Base-by-base conservation (phyloP, 2,797 vertebrate genomes). In the Trachops cirrhosus region DNA sequence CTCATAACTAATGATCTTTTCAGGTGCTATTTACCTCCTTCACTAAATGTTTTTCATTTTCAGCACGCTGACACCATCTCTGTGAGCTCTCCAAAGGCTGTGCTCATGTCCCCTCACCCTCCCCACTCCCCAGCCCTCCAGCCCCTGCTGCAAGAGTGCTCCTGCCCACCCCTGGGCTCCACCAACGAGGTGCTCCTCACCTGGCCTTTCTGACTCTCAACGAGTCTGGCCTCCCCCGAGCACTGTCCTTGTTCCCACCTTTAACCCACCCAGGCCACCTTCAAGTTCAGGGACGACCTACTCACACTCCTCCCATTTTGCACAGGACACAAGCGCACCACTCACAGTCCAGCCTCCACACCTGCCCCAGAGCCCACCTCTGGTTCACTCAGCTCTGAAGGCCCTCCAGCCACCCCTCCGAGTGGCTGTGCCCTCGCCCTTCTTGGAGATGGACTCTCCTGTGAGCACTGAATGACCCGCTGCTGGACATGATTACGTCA, bases 331-430 rank as follows among this genome's bases (percentile, higher is more conserved):
- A 15, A 22, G 21, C 3, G 46, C 73, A 24, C 29, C 7, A 11
- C 68, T 64, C 48, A 16, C 85, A 29, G 29, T 37, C 46, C 48
- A 18, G 29, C 15, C 37, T 64, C 62, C 3, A 22, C 48, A 46
- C 18, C 34, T 29, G 5, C 9, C 5, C 34, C 34, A 77, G 59
- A 52, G 39, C 29, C 34, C 37, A 9, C 37, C 16, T 34, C 34
- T 2, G 9, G 34, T 10, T 4, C 22, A 12, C 54, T 67, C 37
- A 14, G 11, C 37, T 32, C 68, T 32, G 16, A 54, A 54, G 44
- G 14, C n/a, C 24, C 22, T 18, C 39, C 1, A 5, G 73, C 37
- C 1, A 4, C 14, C 14, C 22, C 5, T 14, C 24, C 34, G 2
- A 39, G 71, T 1, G 34, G 39, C 2, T 2, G 5, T 88, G 64